Conservation (phyloP, 1,140 invertebrate genomes). For the Drosophila sechellia region DNA sequence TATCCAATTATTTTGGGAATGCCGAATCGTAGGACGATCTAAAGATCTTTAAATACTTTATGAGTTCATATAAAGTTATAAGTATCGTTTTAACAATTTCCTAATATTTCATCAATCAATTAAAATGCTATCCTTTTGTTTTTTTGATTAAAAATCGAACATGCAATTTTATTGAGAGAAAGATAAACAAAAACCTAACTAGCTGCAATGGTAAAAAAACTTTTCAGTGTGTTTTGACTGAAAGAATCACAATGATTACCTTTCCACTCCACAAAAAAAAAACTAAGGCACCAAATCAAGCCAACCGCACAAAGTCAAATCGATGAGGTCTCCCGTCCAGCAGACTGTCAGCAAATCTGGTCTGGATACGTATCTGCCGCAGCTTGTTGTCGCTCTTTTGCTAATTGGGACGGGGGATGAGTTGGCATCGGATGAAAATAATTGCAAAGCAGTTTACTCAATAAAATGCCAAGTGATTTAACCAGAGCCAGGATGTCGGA, state of each 20-base stretch:
- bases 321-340: background rate
- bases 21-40: too few species aligned
- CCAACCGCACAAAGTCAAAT: constrained; percentile 10
- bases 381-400: constrained; percentile 74
- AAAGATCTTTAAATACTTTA: too few species aligned
- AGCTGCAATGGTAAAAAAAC: background rate
- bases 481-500: constrained; percentile 48
- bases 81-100: too few species aligned
- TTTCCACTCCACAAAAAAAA: background rate
- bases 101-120: too few species aligned
- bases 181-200: background rate
- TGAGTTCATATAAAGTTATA: too few species aligned
- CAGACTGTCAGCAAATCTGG: constrained; percentile 6
- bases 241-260: constrained; percentile 4
- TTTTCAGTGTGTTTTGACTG: constrained; percentile 4
- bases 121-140: too few species aligned
- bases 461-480: constrained; percentile 79
- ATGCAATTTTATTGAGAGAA: background rate
- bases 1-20: background rate
- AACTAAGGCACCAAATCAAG: background rate
- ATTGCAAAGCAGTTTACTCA: constrained; percentile 80
- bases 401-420: constrained; percentile 67
- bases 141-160: too few species aligned
- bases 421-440: constrained; percentile 69
- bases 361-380: constrained; percentile 13